Evolutionary conservation across 1,140 invertebrate species (phyloP).

Genomic region (Procambarus clarkii): DNA sequence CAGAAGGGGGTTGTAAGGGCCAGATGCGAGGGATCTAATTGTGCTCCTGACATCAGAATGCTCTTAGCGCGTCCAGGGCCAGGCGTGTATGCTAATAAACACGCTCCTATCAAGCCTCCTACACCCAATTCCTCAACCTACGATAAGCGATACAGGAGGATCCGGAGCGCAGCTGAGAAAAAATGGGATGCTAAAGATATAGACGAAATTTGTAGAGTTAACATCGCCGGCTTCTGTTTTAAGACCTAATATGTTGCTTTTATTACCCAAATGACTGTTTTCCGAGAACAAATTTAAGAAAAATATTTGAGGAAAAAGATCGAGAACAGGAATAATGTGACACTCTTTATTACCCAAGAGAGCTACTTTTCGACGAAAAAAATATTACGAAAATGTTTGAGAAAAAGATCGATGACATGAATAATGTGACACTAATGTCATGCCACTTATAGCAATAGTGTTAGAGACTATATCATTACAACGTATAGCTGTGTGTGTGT

Average conservation of each 20-base stretch:
- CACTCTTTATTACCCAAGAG: too few species aligned
- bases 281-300: not conserved
- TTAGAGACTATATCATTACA: too few species aligned
- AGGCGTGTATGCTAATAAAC: conserved; percentile 62
- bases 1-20: conserved; percentile 11
- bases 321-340: too few species aligned
- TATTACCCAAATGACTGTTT: not conserved
- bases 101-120: conserved; percentile 38
- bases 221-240: not conserved
- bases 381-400: too few species aligned
- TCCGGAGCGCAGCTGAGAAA: not conserved
- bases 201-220: not conserved
- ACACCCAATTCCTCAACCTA: conserved; percentile 32
- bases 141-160: not conserved
- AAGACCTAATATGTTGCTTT: not conserved
- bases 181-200: not conserved
- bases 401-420: too few species aligned
- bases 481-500: too few species aligned
- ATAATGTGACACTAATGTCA: too few species aligned
- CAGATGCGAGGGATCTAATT: conserved; percentile 63
- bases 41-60: conserved; percentile 57
- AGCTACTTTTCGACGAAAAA: too few species aligned
- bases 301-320: too few species aligned
- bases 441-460: too few species aligned
- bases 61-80: conserved; percentile 57